phyloP scores from a whole-genome alignment of 1,140 invertebrate genomes.

The Venustaconcha ellipsiformis region DNA sequence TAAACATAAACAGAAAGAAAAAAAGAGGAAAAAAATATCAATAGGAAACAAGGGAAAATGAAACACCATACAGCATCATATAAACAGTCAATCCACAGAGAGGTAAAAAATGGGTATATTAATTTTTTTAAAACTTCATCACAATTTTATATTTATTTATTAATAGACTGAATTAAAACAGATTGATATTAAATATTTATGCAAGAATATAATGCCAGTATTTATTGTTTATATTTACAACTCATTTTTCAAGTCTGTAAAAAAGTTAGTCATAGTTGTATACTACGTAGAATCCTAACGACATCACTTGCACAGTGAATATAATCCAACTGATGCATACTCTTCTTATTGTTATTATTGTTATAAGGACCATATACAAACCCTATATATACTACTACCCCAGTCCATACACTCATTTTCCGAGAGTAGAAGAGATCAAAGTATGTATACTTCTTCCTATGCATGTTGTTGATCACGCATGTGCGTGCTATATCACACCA shows the following conservation, averaged over 20 bases:
- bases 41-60: neutral
- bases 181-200: neutral
- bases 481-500: slow-evolving; percentile 51
- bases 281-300: too few relatives aligned
- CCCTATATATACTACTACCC: slow-evolving; percentile 48
- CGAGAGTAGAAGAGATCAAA: slow-evolving; percentile 51
- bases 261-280: neutral
- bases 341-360: too few relatives aligned
- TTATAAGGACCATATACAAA: slow-evolving; percentile 14
- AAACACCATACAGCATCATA: neutral
- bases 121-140: too few relatives aligned
- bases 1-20: slow-evolving; percentile 1
- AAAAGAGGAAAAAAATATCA: neutral
- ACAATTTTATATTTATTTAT: too few relatives aligned
- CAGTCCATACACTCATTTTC: slow-evolving; percentile 39
- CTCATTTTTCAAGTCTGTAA: neutral
- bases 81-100: neutral
- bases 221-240: neutral
- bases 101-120: neutral
- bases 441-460: slow-evolving; percentile 52
- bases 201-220: neutral
- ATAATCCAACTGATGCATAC: too few relatives aligned
- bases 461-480: slow-evolving; percentile 55
- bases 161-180: neutral
- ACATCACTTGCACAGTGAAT: too few relatives aligned